These are phyloP conservation scores for Epinephelus cyanopodus DNA, from an alignment of 2,113 vertebrate genomes.

Conservation along the genomic window DNA sequence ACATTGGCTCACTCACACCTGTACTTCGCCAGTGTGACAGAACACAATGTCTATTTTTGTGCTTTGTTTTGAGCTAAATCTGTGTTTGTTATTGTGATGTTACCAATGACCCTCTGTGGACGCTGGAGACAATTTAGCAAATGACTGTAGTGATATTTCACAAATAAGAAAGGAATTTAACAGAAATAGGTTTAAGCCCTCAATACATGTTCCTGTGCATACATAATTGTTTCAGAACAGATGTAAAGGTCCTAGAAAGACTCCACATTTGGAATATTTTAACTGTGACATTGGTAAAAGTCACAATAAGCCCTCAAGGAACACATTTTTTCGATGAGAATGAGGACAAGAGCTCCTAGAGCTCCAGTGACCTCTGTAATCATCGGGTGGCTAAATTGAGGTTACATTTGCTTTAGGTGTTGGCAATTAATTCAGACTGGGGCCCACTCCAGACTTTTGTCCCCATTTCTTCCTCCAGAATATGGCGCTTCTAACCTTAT, in stretches of 20 bases:
- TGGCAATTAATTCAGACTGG: conserved; percentile 72
- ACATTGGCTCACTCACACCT: too few relatives aligned
- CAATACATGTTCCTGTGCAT: conserved; percentile 24
- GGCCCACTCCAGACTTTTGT: conserved; percentile 52
- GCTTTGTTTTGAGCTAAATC: neutral
- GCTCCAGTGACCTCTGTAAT: conserved; percentile 73
- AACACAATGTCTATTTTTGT: neutral
- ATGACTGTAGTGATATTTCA: conserved; percentile 5
- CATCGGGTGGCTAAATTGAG: conserved; percentile 65
- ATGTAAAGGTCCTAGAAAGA: conserved; percentile 38
- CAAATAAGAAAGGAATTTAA: neutral
- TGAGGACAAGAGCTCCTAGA: conserved; percentile 66
- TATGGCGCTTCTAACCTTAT: conserved; percentile 22
- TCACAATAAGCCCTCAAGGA: conserved; percentile 67
- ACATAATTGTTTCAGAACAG: conserved; percentile 48
- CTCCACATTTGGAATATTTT: conserved; percentile 56
- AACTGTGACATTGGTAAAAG: conserved; percentile 77
- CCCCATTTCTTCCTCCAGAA: conserved; percentile 52
- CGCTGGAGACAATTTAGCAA: neutral
- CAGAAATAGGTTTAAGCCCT: conserved; percentile 11
- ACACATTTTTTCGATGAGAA: conserved; percentile 46
- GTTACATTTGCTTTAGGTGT: conserved; percentile 74
- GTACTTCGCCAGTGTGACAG: neutral
- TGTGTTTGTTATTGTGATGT: neutral
- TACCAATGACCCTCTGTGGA: neutral